Evolutionary conservation across 1,140 invertebrate species (phyloP).

Genomic region (Nasonia longicornis): DNA sequence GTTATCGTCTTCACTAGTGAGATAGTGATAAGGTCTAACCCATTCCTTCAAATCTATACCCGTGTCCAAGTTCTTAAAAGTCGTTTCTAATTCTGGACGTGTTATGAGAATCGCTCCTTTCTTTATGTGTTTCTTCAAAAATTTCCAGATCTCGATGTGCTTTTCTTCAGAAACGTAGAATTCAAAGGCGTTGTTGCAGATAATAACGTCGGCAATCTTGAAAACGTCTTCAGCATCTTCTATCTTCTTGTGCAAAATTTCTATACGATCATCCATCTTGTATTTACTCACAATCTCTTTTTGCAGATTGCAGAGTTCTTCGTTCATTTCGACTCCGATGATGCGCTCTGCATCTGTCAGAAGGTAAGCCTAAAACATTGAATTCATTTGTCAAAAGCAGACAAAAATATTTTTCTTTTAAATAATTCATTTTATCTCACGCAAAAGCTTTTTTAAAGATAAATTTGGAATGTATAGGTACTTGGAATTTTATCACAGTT

Average conservation of each 20-base stretch:
- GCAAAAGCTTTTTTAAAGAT: too few relatives aligned
- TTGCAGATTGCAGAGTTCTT: conserved; percentile 76
- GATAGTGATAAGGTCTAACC: conserved; percentile 63
- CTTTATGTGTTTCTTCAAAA: conserved; percentile 71
- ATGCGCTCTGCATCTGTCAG: conserved; percentile 74
- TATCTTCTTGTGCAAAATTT: conserved; percentile 73
- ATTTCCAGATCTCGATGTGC: conserved; percentile 74
- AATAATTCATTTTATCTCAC: too few relatives aligned
- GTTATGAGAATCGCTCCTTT: conserved; percentile 72
- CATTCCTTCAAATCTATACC: conserved; percentile 69
- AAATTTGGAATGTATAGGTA: too few relatives aligned
- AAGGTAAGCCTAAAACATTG: conserved; percentile 73
- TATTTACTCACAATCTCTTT: conserved; percentile 73
- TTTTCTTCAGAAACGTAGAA: conserved; percentile 73
- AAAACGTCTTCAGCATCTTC: conserved; percentile 71
- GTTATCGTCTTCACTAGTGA: conserved; percentile 49
- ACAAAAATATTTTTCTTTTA: neutral
- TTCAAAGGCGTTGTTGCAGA: conserved; percentile 77
- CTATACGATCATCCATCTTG: conserved; percentile 70
- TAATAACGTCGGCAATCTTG: conserved; percentile 71
- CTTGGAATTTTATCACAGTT: too few relatives aligned
- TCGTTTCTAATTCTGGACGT: conserved; percentile 71
- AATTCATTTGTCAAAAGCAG: neutral
- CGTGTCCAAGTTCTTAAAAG: conserved; percentile 68
- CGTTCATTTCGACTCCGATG: conserved; percentile 79